Conservation (phyloP, 2,888 invertebrate genomes). For the Apodemia zela region DNA sequence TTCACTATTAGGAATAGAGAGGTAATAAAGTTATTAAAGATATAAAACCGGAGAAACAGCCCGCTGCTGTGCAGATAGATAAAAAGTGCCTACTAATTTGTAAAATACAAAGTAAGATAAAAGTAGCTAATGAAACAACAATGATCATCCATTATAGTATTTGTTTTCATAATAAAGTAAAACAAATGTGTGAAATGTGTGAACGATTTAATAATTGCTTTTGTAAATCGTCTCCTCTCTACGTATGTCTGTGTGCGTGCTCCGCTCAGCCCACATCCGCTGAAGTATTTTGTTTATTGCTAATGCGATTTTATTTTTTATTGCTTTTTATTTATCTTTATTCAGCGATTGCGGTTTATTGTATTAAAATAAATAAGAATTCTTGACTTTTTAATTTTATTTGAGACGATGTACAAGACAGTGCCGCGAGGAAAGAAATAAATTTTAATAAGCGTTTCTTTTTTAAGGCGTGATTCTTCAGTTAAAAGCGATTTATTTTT, state of each 20-base stretch:
- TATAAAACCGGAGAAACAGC: neutral
- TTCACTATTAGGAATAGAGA: too few species aligned
- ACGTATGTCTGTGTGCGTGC: conserved; percentile 56
- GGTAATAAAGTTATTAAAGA: too few species aligned
- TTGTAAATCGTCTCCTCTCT: conserved; percentile 40
- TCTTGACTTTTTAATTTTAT: conserved; percentile 81
- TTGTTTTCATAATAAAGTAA: conserved; percentile 11
- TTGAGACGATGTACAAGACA: conserved; percentile 76
- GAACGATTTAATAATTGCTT: conserved; percentile 27
- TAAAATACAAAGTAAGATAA: neutral
- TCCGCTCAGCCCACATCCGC: conserved; percentile 77
- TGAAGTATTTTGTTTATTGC: conserved; percentile 81
- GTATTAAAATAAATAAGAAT: conserved; percentile 81
- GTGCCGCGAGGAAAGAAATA: conserved; percentile 76
- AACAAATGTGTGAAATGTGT: conserved; percentile 11
- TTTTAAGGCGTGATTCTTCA: conserved; percentile 81
- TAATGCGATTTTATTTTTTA: conserved; percentile 81
- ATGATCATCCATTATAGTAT: conserved; percentile 8
- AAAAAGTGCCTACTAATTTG: neutral
- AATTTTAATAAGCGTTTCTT: conserved; percentile 80
- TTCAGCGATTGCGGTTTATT: conserved; percentile 81
- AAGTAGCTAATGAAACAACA: neutral
- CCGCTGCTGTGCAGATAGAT: neutral
- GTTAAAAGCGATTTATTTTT: conserved; percentile 80
- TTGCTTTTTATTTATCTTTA: conserved; percentile 80